Evolutionary conservation across 2,888 invertebrate species (phyloP).

Genomic region (Psylliodes chrysocephalus): DNA sequence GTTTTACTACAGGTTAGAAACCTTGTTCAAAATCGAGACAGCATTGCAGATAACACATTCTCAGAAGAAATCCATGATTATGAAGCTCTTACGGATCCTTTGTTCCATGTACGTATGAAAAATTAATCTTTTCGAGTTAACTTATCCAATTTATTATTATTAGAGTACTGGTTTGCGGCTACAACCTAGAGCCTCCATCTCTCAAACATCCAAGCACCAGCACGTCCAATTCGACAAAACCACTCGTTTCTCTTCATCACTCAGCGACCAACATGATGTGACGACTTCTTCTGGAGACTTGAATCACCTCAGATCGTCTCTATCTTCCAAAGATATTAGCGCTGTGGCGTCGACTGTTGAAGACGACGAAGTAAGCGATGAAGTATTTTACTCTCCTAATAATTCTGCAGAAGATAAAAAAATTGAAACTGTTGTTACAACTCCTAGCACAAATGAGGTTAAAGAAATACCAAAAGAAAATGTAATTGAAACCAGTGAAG

Average conservation of each 20-base stretch:
- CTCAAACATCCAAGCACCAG: slow-evolving; percentile 42
- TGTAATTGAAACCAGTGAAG: neutral
- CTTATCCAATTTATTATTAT: slow-evolving; percentile 16
- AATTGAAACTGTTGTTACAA: neutral
- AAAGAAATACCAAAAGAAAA: neutral
- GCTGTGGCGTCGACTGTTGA: slow-evolving; percentile 31
- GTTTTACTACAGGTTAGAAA: slow-evolving; percentile 26
- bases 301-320: slow-evolving; percentile 19
- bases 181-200: slow-evolving; percentile 50
- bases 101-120: neutral
- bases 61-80: slow-evolving; percentile 15
- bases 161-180: slow-evolving; percentile 44
- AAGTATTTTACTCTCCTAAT: slow-evolving; percentile 51
- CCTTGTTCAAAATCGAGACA: slow-evolving; percentile 15
- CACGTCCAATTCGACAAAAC: slow-evolving; percentile 45
- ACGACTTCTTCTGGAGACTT: slow-evolving; percentile 25
- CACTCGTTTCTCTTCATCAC: slow-evolving; percentile 39
- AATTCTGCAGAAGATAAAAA: slow-evolving; percentile 38
- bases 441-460: neutral
- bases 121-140: neutral
- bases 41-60: slow-evolving; percentile 13
- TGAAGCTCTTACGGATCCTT: neutral
- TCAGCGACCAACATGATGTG: slow-evolving; percentile 38
- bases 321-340: slow-evolving; percentile 39
- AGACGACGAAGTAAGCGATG: slow-evolving; percentile 38